These are phyloP conservation scores for Tachuris rubrigastra DNA, from an alignment of 2,113 vertebrate genomes.

Conservation along the genomic window DNA sequence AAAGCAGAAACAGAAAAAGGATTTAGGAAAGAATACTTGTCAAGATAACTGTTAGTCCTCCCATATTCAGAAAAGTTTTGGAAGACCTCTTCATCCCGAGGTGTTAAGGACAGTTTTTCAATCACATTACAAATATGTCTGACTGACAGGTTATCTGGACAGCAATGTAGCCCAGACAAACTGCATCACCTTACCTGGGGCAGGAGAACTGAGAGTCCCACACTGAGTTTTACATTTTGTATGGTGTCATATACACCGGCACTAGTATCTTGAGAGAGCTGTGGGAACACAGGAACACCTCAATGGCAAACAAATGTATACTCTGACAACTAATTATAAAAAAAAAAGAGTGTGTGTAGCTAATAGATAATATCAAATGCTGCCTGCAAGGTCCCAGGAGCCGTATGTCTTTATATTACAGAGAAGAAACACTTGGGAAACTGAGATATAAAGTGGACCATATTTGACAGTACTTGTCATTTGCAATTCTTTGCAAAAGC, in stretches of 20 bases:
- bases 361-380: not conserved
- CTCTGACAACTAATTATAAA: not conserved
- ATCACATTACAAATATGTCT: not conserved
- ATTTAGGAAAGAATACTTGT: not conserved
- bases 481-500: not conserved
- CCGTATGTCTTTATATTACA: not conserved
- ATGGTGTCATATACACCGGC: not conserved
- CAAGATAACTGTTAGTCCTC: not conserved
- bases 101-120: not conserved
- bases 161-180: not conserved
- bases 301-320: not conserved
- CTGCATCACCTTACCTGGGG: not conserved
- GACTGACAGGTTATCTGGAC: not conserved
- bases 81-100: not conserved
- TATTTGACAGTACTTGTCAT: not conserved
- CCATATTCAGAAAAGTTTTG: not conserved
- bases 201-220: not conserved
- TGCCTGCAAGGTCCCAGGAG: not conserved
- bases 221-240: not conserved
- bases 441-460: not conserved
- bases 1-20: not conserved
- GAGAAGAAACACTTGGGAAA: not conserved
- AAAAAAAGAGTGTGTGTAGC: not conserved
- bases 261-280: not conserved
- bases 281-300: not conserved